Conservation (phyloP, 1,140 invertebrate species). For the Bilobella aurantiaca region DNA sequence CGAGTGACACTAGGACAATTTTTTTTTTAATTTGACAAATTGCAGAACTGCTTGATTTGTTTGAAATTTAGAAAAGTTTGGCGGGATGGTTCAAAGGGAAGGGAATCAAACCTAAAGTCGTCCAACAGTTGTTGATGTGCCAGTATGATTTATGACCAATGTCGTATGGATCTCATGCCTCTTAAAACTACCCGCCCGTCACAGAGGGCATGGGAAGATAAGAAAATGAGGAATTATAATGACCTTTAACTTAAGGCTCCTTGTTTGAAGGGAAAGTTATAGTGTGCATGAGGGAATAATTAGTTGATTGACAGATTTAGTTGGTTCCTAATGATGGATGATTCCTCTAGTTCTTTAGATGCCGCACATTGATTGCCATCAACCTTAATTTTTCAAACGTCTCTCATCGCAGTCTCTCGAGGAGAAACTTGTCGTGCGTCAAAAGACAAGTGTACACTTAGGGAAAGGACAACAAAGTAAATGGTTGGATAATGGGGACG, state of each 20-base stretch:
- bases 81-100: too few species aligned
- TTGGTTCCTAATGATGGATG: constrained; percentile 5
- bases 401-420: not conserved
- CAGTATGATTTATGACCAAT: not conserved
- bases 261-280: not conserved
- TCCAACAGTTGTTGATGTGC: not conserved
- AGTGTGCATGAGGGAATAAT: constrained; percentile 1
- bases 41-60: too few species aligned
- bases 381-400: not conserved
- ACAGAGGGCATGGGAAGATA: not conserved
- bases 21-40: too few species aligned
- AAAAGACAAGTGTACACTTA: too few species aligned
- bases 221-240: constrained; percentile 1
- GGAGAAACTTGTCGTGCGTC: too few species aligned
- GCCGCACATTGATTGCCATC: not conserved
- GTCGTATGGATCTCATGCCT: too few species aligned
- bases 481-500: too few species aligned
- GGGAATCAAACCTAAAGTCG: too few species aligned
- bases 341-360: not conserved
- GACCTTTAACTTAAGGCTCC: not conserved
- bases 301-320: constrained; percentile 11
- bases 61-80: too few species aligned
- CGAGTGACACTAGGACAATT: too few species aligned
- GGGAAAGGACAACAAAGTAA: too few species aligned
- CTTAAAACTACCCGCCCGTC: too few species aligned